Percentiles rank a stretch among this genome's conserved stretches.
Conservation (phyloP, 2,888 invertebrate genomes). For the Cerceris ruficornis region DNA sequence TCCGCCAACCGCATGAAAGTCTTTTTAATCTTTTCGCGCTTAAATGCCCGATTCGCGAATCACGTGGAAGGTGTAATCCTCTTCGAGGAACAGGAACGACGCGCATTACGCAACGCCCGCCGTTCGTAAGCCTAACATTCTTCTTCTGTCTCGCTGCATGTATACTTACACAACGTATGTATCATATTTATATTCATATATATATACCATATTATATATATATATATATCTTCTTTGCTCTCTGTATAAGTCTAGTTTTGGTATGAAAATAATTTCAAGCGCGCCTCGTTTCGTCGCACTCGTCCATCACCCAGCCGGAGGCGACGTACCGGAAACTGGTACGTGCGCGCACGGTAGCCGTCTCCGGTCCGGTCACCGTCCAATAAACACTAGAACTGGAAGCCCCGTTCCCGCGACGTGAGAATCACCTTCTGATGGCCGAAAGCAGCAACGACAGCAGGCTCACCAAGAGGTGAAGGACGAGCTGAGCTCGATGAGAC, state of each 20-base stretch:
- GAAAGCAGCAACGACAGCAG: slow-evolving; percentile 70
- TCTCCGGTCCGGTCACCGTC: slow-evolving; percentile 58
- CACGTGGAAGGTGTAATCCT: not conserved
- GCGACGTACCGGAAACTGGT: slow-evolving; percentile 47
- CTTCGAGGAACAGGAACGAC: too few species aligned
- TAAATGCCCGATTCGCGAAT: not conserved
- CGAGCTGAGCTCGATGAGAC: slow-evolving; percentile 61
- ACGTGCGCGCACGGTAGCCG: slow-evolving; percentile 31
- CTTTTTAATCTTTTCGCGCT: not conserved
- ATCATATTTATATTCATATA: slow-evolving; percentile 43
- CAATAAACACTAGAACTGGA: slow-evolving; percentile 78
- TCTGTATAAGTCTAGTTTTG: slow-evolving; percentile 71
- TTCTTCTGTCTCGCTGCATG: slow-evolving; percentile 50
- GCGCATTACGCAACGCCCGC: not conserved
- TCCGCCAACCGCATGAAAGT: not conserved
- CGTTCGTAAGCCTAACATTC: slow-evolving; percentile 57
- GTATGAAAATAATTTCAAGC: slow-evolving; percentile 79
- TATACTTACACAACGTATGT: slow-evolving; percentile 63
- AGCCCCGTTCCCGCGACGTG: slow-evolving; percentile 73
- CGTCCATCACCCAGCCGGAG: slow-evolving; percentile 58
- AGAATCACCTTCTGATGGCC: slow-evolving; percentile 76
- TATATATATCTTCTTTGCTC: slow-evolving; percentile 49
- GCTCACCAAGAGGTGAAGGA: slow-evolving; percentile 70
- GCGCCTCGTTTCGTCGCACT: slow-evolving; percentile 58
- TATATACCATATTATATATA: slow-evolving; percentile 51